Conservation (phyloP, 2,113 vertebrate genomes). For the Phyllopteryx taeniolatus region DNA sequence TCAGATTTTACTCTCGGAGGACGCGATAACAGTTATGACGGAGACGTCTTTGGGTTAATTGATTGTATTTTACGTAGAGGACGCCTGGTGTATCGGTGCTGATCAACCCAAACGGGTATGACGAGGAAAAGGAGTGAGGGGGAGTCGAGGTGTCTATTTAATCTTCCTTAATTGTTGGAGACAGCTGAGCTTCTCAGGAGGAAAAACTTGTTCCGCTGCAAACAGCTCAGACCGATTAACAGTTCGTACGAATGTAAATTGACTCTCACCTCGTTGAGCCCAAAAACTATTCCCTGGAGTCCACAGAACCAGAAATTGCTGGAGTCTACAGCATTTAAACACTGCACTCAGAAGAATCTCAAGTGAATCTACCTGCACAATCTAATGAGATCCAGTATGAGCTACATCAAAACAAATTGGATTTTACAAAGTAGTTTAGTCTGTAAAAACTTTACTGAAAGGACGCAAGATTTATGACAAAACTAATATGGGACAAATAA, state of each 20-base stretch:
- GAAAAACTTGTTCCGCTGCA: slow-evolving; percentile 26
- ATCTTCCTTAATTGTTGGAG: slow-evolving; percentile 1
- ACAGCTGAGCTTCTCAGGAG: slow-evolving; percentile 33
- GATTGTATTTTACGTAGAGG: slow-evolving; percentile 60
- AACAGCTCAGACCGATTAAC: slow-evolving; percentile 46
- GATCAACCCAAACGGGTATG: slow-evolving; percentile 55
- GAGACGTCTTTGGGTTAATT: slow-evolving; percentile 51
- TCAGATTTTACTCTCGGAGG: slow-evolving; percentile 22
- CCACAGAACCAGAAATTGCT: slow-evolving; percentile 7
- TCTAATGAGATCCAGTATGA: background rate
- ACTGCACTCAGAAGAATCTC: background rate
- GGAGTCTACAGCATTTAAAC: background rate
- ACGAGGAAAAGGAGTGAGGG: background rate
- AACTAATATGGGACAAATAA: no score
- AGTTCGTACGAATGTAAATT: slow-evolving; percentile 48
- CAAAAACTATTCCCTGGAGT: slow-evolving; percentile 32
- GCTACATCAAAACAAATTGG: background rate
- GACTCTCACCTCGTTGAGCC: slow-evolving; percentile 46
- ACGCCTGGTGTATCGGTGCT: slow-evolving; percentile 36
- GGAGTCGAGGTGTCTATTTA: background rate
- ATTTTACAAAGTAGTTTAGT: background rate
- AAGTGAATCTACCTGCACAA: background rate
- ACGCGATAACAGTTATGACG: slow-evolving; percentile 29
- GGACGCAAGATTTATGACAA: no score
- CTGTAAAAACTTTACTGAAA: background rate